Conservation (phyloP, 2,113 vertebrate genomes). For the Barbus barbus region DNA sequence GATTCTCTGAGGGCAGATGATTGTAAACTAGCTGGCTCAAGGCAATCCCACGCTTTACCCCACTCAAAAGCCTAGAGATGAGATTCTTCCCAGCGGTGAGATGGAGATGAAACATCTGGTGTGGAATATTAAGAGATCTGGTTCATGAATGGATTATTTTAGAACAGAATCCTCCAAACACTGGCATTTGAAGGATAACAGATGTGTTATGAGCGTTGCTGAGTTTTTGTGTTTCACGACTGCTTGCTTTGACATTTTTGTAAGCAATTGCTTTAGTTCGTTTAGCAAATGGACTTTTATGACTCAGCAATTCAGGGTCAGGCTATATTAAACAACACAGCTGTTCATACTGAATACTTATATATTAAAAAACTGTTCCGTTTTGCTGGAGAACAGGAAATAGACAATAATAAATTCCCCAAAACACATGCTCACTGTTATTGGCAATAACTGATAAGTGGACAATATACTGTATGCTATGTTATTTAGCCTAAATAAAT, state of each 20-base stretch:
- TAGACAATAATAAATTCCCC: not conserved
- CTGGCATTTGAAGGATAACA: constrained; percentile 19
- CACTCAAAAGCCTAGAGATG: constrained; percentile 11
- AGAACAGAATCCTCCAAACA: not conserved
- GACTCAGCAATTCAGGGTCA: constrained; percentile 33
- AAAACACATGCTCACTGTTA: too few species aligned
- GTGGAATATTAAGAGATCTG: constrained; percentile 21
- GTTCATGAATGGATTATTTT: constrained; percentile 22
- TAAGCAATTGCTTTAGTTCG: constrained; percentile 29
- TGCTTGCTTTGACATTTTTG: constrained; percentile 12
- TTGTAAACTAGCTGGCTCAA: constrained; percentile 38
- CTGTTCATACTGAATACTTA: constrained; percentile 26
- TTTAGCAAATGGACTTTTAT: constrained; percentile 26
- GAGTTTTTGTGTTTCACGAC: not conserved
- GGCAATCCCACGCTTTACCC: constrained; percentile 22
- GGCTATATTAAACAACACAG: constrained; percentile 33
- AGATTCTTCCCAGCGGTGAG: constrained; percentile 35
- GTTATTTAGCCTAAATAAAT: too few species aligned
- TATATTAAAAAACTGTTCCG: not conserved
- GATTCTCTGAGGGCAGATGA: constrained; percentile 25
- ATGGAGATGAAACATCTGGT: constrained; percentile 51
- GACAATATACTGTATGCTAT: too few species aligned
- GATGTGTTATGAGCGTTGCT: not conserved
- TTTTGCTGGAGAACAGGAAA: not conserved
- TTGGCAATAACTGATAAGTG: too few species aligned